Conservation (phyloP, 2,113 vertebrate genomes). For the Apaloderma vittatum region DNA sequence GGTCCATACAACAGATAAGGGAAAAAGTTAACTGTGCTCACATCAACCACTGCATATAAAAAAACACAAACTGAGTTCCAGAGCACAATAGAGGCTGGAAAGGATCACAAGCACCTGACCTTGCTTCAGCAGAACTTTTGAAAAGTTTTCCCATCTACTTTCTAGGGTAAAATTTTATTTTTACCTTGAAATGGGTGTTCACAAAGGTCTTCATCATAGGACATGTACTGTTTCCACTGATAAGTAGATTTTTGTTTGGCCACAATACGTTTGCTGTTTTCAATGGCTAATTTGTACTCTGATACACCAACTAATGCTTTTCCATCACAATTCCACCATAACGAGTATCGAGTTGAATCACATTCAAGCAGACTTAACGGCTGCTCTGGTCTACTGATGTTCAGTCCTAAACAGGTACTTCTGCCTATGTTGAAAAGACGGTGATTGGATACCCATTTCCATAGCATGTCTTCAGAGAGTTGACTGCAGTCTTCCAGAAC, state of each 20-base stretch:
- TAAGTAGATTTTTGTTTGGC: slow-evolving; percentile 76
- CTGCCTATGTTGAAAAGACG: slow-evolving; percentile 89
- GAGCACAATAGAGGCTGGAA: neutral
- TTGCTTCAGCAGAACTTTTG: neutral
- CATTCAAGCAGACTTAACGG: slow-evolving; percentile 85
- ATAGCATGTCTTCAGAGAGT: slow-evolving; percentile 85
- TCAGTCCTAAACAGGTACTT: slow-evolving; percentile 88
- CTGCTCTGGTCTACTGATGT: slow-evolving; percentile 77
- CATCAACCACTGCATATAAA: neutral
- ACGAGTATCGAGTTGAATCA: slow-evolving; percentile 72
- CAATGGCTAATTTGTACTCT: slow-evolving; percentile 81
- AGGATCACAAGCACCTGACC: neutral
- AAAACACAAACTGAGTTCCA: neutral
- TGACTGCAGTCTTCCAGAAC: slow-evolving; percentile 84
- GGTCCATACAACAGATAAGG: neutral
- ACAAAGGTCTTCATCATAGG: slow-evolving; percentile 84
- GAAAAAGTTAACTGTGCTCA: neutral
- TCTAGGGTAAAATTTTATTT: neutral
- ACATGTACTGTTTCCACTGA: slow-evolving; percentile 86
- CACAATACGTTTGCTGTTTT: slow-evolving; percentile 75
- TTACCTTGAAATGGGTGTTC: slow-evolving; percentile 90
- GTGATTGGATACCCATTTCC: slow-evolving; percentile 93
- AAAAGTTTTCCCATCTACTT: neutral
- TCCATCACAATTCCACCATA: slow-evolving; percentile 88
- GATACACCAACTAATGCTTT: slow-evolving; percentile 80